These are phyloP conservation scores for Unio delphinus DNA, from an alignment of 2,888 invertebrate species.

Conservation along the genomic window DNA sequence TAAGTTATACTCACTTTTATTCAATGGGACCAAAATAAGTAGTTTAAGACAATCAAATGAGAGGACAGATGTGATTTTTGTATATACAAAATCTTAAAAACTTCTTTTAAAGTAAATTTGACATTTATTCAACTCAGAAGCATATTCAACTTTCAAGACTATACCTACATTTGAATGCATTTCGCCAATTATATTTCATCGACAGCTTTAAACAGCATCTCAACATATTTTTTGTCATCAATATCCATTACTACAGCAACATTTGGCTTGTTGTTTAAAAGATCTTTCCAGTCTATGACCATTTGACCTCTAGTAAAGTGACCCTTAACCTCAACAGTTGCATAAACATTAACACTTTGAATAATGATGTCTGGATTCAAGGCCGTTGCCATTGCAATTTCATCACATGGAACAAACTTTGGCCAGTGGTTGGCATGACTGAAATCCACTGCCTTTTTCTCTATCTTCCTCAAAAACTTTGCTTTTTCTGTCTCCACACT, in stretches of 20 bases:
- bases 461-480: slow-evolving; percentile 29
- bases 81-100: too few relatives aligned
- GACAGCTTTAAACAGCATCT: slow-evolving; percentile 16
- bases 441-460: slow-evolving; percentile 18
- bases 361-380: slow-evolving; percentile 26
- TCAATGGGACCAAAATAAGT: too few relatives aligned
- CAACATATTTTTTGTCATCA: slow-evolving; percentile 12
- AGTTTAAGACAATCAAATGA: too few relatives aligned
- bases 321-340: slow-evolving; percentile 41
- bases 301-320: slow-evolving; percentile 41
- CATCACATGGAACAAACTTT: slow-evolving; percentile 30
- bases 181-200: background rate
- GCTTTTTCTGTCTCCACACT: slow-evolving; percentile 11
- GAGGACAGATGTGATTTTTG: too few relatives aligned
- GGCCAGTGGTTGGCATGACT: slow-evolving; percentile 14
- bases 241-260: slow-evolving; percentile 37
- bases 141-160: too few relatives aligned
- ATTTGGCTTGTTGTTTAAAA: slow-evolving; percentile 23
- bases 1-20: too few relatives aligned
- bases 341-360: slow-evolving; percentile 29
- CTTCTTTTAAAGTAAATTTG: too few relatives aligned
- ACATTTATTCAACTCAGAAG: too few relatives aligned
- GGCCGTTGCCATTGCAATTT: slow-evolving; percentile 29
- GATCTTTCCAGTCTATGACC: slow-evolving; percentile 39
- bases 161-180: too few relatives aligned